Conservation (phyloP, 2,113 vertebrate genomes). For the Pelvicachromis taeniatus region DNA sequence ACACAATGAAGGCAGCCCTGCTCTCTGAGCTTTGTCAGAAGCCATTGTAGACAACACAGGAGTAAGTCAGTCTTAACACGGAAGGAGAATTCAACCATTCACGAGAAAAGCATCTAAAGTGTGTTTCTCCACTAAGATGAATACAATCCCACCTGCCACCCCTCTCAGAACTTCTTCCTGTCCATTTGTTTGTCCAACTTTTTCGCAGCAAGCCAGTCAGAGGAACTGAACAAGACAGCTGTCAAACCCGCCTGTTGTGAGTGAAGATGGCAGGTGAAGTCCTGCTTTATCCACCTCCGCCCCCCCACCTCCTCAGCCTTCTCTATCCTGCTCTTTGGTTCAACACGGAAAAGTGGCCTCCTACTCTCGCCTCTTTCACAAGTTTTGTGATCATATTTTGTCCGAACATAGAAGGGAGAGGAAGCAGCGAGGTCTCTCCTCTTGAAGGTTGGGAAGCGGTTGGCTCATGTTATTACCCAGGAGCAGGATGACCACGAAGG, state of each 20-base stretch:
- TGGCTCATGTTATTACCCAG: constrained; percentile 36
- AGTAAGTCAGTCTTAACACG: neutral
- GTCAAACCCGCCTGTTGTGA: constrained; percentile 63
- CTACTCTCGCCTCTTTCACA: neutral
- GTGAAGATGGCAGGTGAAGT: constrained; percentile 70
- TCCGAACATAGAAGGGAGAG: constrained; percentile 13
- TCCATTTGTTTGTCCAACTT: constrained; percentile 59
- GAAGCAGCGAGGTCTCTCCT: constrained; percentile 1
- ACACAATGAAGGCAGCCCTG: neutral
- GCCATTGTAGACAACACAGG: neutral
- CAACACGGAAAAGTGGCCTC: constrained; percentile 14
- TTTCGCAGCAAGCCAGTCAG: constrained; percentile 36
- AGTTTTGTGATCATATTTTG: constrained; percentile 23
- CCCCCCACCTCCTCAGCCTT: neutral
- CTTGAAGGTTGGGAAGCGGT: constrained; percentile 23
- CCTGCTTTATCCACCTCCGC: neutral
- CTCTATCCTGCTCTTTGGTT: neutral
- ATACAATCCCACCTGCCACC: constrained; percentile 5
- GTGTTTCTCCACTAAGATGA: neutral
- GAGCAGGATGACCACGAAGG: constrained; percentile 33
- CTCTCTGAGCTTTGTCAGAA: constrained; percentile 24
- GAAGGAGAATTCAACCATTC: neutral
- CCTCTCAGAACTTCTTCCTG: neutral
- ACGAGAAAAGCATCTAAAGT: neutral
- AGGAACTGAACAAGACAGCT: constrained; percentile 72